Base-by-base conservation (phyloP, 2,888 invertebrate species). In the Scaptomyza caliginosa region DNA sequence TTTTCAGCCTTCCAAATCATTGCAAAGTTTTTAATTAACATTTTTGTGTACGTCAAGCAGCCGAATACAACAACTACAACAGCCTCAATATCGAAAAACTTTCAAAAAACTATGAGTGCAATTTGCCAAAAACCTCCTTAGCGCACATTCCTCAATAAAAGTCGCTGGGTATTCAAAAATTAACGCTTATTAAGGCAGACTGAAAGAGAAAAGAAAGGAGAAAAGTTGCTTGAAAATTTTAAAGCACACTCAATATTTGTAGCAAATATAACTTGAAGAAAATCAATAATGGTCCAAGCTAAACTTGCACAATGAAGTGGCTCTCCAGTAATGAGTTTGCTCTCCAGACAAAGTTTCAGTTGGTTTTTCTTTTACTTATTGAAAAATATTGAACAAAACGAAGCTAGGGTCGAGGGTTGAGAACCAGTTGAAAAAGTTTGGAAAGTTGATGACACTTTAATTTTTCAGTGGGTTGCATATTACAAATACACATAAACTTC, bases 301-400 rank as follows among this genome's bases (percentile, higher is more conserved):
- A 49, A n/a, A 39, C 43, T 63, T 69, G 36, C 46, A 36, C 65
- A 77, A 58, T 69, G 66, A 83, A 83, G 73, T 75, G 75, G 62
- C 55, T 39, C 23, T 13, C 8, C 24, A 42, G 19, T 34, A 58
- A 28, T 34, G 34, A 42, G 34, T 51, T 51, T 45, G 7, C 17
- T 32, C 30, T 43, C 19, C 17, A 40, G 21, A 42, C 32, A 21
- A 54, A 57, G 36, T 63, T 17, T 21, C 4, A 30, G 10, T 11
- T 58, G 57, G 36, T 54, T 63, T 42, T 65, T 45, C 13, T 23
- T 49, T 62, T 55, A 63, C 38, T 49, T 45, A 38, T 34, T 39
- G 21, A 26, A 40, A 38, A 55, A 42, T 57, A 69, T 51, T 71
- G 52, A 48, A 58, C 10, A n/a, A 46, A 51, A 23, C 45, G 45